Evolutionary conservation across 2,113 vertebrate genomes (phyloP).

Genomic region (Epinephelus cyanopodus): DNA sequence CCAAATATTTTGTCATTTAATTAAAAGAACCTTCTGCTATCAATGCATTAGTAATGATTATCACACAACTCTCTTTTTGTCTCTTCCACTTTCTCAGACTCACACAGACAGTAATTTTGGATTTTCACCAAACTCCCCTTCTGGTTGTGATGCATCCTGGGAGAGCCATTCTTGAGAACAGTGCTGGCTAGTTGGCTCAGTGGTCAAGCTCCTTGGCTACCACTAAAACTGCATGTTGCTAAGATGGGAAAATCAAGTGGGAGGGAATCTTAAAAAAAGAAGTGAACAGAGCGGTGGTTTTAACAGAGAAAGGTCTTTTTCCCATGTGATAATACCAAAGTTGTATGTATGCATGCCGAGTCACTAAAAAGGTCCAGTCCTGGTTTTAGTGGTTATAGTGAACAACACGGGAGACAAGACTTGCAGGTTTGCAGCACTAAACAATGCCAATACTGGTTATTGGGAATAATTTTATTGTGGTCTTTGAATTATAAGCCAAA

Average conservation of each 20-base stretch:
- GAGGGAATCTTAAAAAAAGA: slow-evolving; percentile 64
- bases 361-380: slow-evolving; percentile 15
- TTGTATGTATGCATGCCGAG: background rate
- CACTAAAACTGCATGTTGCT: slow-evolving; percentile 81
- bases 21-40: slow-evolving; percentile 11
- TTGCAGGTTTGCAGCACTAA: slow-evolving; percentile 39
- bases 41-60: background rate
- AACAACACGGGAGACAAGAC: slow-evolving; percentile 44
- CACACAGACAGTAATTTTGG: slow-evolving; percentile 17
- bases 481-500: background rate
- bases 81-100: slow-evolving; percentile 30
- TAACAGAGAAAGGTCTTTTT: slow-evolving; percentile 49
- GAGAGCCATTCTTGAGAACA: slow-evolving; percentile 70
- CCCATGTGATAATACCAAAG: slow-evolving; percentile 51
- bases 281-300: slow-evolving; percentile 56
- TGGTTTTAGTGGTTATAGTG: background rate
- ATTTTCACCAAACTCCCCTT: slow-evolving; percentile 21
- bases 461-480: background rate
- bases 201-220: slow-evolving; percentile 52
- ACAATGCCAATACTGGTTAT: background rate
- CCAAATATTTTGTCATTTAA: slow-evolving; percentile 8
- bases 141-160: slow-evolving; percentile 25
- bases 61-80: background rate
- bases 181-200: slow-evolving; percentile 66
- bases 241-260: slow-evolving; percentile 77